phyloP scores from a whole-genome alignment of 2,797 vertebrate species.

The Notamacropus eugenii region DNA sequence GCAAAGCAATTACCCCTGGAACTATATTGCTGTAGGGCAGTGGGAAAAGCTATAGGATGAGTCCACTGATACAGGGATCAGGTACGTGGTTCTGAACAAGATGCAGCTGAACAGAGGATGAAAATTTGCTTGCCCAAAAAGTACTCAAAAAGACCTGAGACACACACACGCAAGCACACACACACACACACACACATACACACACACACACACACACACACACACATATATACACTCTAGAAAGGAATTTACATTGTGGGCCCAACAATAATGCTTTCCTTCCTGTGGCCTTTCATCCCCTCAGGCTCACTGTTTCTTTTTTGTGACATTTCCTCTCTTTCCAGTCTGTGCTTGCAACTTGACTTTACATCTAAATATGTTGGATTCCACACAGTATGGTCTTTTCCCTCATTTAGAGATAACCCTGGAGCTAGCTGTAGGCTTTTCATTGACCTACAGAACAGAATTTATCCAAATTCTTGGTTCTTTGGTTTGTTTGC shows the following conservation, averaged over 20 bases:
- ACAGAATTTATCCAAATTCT: background rate
- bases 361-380: background rate
- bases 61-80: background rate
- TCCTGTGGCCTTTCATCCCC: background rate
- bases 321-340: background rate
- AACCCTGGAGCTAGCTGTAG: background rate
- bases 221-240: background rate
- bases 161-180: too few species aligned
- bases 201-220: too few species aligned
- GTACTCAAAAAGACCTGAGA: background rate
- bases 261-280: background rate
- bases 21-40: background rate
- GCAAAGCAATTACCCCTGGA: background rate
- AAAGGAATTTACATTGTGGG: background rate
- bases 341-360: background rate
- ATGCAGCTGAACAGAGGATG: background rate
- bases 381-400: background rate
- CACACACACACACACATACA: too few species aligned
- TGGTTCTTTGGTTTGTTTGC: background rate
- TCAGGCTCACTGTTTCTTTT: background rate
- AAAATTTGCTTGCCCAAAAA: background rate
- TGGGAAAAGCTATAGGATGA: background rate
- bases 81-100: background rate
- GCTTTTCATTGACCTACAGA: background rate
- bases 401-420: background rate